Evolutionary conservation across 2,888 invertebrate species (phyloP), one percentile per base, ranked within the genome.

Genomic region (Drosophila melanosoma): DNA sequence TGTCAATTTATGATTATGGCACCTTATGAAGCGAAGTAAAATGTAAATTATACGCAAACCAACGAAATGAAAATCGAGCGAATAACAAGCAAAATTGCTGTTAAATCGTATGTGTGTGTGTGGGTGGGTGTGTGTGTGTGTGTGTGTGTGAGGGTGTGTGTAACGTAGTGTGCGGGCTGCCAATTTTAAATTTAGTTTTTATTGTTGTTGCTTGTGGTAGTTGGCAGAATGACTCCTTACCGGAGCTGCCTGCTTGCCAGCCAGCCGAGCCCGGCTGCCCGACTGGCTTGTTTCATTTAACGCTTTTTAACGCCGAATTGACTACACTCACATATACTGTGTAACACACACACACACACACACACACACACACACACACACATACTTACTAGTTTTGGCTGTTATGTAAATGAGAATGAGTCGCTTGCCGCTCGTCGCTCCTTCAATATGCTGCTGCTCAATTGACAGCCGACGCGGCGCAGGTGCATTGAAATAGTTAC

Each of bases 1-100:
- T 90, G 87, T 87, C 87, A 90, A 87, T 87, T 87, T 87, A 87
- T 87, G 87, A 87, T 87, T 87, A 90, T 87, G 87, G 90, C 90
- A 90, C 90, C 90, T 90, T 88, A 70, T 87, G 87, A 89, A 85
- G 73, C 83, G 88, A 81, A 81, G 79, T 65, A 79, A 84, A 90
- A 90, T 87, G 90, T 90, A 89, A 87, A 87, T 87, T 90, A 84
- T 89, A 87, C 76, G 76, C 77, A 79, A 69, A 8, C 63, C 78
- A 48, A 74, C 85, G 67, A 84, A 86, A 88, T 83, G 81, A 75
- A 90, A 90, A 89, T 83, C 84, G 61, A 57, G 79, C 90, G 81
- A 76, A 87, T 87, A 84, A 82, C 84, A 82, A 76, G 78, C 74
- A 53, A 80, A 87, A 82, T 84, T 80, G 87, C 84, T 78, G 76